Conservation (phyloP, 2,113 vertebrate genomes). For the Eupsittula cactorum region DNA sequence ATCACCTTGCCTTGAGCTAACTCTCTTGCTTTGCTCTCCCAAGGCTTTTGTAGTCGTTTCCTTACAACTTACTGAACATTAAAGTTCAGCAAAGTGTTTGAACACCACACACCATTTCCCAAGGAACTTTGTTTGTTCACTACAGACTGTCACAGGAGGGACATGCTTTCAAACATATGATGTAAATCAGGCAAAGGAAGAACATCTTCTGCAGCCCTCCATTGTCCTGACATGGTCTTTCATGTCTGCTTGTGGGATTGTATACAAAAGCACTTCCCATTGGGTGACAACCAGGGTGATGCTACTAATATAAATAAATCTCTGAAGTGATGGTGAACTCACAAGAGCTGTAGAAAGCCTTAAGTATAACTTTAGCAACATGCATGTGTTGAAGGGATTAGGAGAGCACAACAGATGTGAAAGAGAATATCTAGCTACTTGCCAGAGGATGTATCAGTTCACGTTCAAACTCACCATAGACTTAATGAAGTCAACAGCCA, state of each 20-base stretch:
- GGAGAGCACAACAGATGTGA: neutral
- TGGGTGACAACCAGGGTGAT: neutral
- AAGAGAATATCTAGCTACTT: neutral
- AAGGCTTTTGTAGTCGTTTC: conserved; percentile 56
- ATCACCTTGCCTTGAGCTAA: conserved; percentile 71
- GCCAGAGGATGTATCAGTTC: neutral
- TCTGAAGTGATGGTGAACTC: neutral
- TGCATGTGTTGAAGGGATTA: neutral
- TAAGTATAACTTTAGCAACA: neutral
- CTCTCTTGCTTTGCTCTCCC: conserved; percentile 52
- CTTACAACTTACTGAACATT: conserved; percentile 56
- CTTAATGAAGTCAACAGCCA: neutral
- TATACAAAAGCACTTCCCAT: neutral
- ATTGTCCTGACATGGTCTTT: neutral
- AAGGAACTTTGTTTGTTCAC: conserved; percentile 38
- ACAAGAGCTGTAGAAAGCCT: neutral
- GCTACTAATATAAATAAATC: neutral
- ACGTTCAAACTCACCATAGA: neutral
- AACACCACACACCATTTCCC: conserved; percentile 14
- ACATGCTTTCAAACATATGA: neutral
- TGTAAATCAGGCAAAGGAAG: neutral
- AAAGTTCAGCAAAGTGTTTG: conserved; percentile 55
- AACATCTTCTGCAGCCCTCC: conserved; percentile 11
- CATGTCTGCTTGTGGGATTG: neutral
- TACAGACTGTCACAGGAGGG: conserved; percentile 22